Percentiles rank a stretch among this genome's conserved stretches.
phyloP scores from a whole-genome alignment of 2,113 vertebrate species.

The Morone saxatilis region DNA sequence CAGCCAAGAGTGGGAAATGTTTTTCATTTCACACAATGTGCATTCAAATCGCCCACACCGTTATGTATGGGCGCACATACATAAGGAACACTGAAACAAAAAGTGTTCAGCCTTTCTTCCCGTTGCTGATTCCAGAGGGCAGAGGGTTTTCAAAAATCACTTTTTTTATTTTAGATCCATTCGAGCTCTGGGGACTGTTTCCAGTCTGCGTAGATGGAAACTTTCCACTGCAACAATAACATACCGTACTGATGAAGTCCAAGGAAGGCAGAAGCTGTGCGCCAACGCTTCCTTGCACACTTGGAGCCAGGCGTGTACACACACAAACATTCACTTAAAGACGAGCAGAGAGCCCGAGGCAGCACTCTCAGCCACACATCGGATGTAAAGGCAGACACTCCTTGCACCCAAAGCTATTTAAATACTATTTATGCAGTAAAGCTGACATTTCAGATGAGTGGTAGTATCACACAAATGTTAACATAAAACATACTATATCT shows the following conservation, averaged over 20 bases:
- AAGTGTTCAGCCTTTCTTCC: conserved; percentile 6
- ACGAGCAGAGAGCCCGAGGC: not conserved
- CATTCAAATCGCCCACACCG: conserved; percentile 27
- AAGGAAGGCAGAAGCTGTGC: conserved; percentile 24
- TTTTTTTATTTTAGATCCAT: conserved; percentile 17
- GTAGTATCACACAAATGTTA: not conserved
- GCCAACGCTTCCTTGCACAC: conserved; percentile 33
- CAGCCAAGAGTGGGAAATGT: conserved; percentile 8
- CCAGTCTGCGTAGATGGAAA: conserved; percentile 49
- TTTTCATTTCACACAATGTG: conserved; percentile 26
- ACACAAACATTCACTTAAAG: conserved; percentile 25
- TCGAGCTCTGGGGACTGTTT: conserved; percentile 50
- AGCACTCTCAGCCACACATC: not conserved
- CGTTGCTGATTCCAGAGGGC: conserved; percentile 10
- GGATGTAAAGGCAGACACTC: not conserved
- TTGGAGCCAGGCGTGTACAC: not conserved
- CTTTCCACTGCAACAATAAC: conserved; percentile 67
- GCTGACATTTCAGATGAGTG: not conserved
- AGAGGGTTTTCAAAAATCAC: conserved; percentile 22
- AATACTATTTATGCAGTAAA: not conserved
- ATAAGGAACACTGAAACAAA: conserved; percentile 10
- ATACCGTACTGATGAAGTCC: conserved; percentile 62
- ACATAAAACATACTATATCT: not conserved
- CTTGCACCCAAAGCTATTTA: not conserved
- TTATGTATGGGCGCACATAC: not conserved